Base-by-base conservation (phyloP, 2,888 invertebrate species). In the Tetropium fuscum region DNA sequence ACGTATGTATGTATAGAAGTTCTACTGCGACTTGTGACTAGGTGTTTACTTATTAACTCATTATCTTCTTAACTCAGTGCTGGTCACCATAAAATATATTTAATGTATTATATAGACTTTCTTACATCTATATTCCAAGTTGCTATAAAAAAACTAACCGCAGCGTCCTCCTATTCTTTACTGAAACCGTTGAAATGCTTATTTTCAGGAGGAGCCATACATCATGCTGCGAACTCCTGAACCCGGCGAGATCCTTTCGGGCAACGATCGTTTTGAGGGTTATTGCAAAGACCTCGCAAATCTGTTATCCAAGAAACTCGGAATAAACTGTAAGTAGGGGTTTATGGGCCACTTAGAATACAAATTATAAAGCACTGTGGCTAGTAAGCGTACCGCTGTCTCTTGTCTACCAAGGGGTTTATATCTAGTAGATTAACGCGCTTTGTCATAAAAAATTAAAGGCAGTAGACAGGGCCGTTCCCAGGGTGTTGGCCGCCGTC, bases 251-350 rank as follows among this genome's bases (percentile, higher is more conserved):
- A 84, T 85, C 48, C 80, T 88, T 32, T 83, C 83, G 36, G 93
- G 91, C 51, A 93, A 94, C 75, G 92, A 94, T 64, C 87, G 88
- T 38, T 93, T 89, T 76, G 91, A 94, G 76, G 97, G 98, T 47
- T 97, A 95, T 80, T 95, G 95, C 82, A 94, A 96, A 77, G 97
- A 97, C 79, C 84, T 97, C 30, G 91, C 94, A 2, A 92, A 94
- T 73, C 84, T 93, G 63, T 88, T 97, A 61, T 86, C 94, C 0
- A 89, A 89, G 71, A 88, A 87, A 76, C 86, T 95, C 61, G 91
- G 90, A 56, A 94, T 95, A 68, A 91, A 91, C 80, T 96, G 95
- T 94, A 84, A 88, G 92, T 86, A 68, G 20, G 6, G 32, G 7
- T 34, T 34, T 25, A 16, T 8, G n/a, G n/a, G 27, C 25, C n/a